Evolutionary conservation across 2,888 invertebrate genomes (phyloP), one percentile per base, ranked within the genome.

Genomic region (Drosophila niveifrons): DNA sequence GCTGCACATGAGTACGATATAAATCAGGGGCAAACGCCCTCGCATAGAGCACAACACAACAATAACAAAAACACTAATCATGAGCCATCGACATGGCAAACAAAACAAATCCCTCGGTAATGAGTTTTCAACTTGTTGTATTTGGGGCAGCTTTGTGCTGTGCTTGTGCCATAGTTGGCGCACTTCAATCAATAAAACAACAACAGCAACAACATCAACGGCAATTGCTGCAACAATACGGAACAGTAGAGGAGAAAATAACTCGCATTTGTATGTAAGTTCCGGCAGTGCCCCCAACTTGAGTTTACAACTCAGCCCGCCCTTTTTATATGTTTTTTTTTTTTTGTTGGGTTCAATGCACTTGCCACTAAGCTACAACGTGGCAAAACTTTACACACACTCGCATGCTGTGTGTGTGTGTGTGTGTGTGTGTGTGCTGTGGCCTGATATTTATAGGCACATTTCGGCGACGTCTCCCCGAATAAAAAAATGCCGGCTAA

Each of bases 181-280:
- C 80, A 84, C 82, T 88, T 88, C 84, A 85, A 85, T 85, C 85
- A 87, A 85, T 85, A 85, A 53, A 63, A 62, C 64, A 70, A 43
- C 65, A 61, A 15, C 52, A 61, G 13, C 48, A 62, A 51, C 61
- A 79, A 64, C 51, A 81, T n/a, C n/a, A 23, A 23, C 23, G 23
- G 23, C 23, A 23, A 65, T 67, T 72, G 66, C 63, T 65, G 51
- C 52, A 52, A 61, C 56, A 79, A 74, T 56, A 57, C 57, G 46
- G 11, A 28, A 65, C 43, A 43, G 47, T 43, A 44, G 51, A 43
- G 31, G 69, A 52, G 57, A 56, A 34, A 47, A 57, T 61, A 56
- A 70, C 79, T 77, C 66, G 75, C 64, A 69, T 81, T 83, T 81
- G 75, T 77, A 77, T 83, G 53, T 23, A 66, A 88, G 88, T 88